A percentile compares a stretch with the other conserved stretches of the same genome.
Conservation (phyloP, 2,888 invertebrate genomes). For the Chromoteleia sp. region DNA sequence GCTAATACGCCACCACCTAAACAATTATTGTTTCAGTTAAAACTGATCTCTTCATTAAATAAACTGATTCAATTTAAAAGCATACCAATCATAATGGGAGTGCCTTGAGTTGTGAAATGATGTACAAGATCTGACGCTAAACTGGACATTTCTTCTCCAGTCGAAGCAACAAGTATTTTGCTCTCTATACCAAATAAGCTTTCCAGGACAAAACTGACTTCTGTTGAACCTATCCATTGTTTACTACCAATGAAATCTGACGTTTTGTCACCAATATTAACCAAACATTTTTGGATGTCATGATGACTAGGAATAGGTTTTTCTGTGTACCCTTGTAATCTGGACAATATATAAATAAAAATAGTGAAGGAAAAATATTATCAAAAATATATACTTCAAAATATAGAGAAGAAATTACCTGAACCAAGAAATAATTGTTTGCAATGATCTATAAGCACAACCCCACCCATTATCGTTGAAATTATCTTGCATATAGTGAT, state of each 20-base stretch:
- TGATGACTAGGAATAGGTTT: constrained; percentile 91
- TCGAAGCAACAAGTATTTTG: constrained; percentile 93
- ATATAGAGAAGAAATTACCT: constrained; percentile 83
- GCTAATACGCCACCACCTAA: constrained; percentile 98
- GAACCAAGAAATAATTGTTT: constrained; percentile 98
- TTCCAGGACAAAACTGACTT: constrained; percentile 96
- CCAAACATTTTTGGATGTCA: constrained; percentile 97
- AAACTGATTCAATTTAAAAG: constrained; percentile 37
- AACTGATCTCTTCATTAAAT: not conserved
- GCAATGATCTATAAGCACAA: constrained; percentile 98
- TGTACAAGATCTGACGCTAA: constrained; percentile 93
- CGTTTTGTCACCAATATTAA: constrained; percentile 97
- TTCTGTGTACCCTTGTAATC: constrained; percentile 91
- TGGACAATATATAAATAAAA: not conserved
- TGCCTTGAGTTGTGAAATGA: constrained; percentile 97
- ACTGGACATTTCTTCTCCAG: constrained; percentile 92
- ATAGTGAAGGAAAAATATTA: constrained; percentile 4
- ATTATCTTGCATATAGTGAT: constrained; percentile 98
- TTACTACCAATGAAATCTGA: constrained; percentile 93
- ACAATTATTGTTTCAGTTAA: constrained; percentile 7
- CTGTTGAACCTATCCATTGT: constrained; percentile 99
- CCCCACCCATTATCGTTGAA: constrained; percentile 99
- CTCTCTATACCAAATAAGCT: constrained; percentile 91
- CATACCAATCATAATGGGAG: constrained; percentile 98
- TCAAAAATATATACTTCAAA: constrained; percentile 1